Percentiles rank a stretch among this genome's conserved stretches.
Conservation (phyloP, 2,888 invertebrate species). For the Parthenolecanium corni region DNA sequence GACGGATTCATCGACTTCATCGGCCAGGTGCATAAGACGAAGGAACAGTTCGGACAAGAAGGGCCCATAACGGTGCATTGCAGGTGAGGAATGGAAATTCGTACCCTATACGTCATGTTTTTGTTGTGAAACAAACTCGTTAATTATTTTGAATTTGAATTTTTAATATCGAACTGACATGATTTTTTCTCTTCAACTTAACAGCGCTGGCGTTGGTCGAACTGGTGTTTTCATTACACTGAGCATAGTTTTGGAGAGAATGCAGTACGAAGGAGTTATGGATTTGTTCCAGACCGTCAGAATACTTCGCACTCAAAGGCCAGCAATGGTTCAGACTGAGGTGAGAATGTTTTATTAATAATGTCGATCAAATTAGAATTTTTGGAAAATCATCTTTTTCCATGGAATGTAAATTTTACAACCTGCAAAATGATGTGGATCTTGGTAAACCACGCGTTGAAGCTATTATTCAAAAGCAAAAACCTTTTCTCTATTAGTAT, state of each 20-base stretch:
- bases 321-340: slow-evolving; percentile 99
- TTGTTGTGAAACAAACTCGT: too few species aligned
- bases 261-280: slow-evolving; percentile 97
- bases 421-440: too few species aligned
- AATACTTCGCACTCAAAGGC: slow-evolving; percentile 92
- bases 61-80: slow-evolving; percentile 98
- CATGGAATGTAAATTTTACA: too few species aligned
- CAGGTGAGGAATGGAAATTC: slow-evolving; percentile 47
- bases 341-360: slow-evolving; percentile 45
- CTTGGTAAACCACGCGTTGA: too few species aligned
- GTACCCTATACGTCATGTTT: not conserved
- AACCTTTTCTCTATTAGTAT: too few species aligned
- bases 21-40: slow-evolving; percentile 98
- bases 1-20: slow-evolving; percentile 99
- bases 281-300: slow-evolving; percentile 99
- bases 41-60: slow-evolving; percentile 98
- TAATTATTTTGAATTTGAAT: too few species aligned
- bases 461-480: too few species aligned
- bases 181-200: slow-evolving; percentile 34
- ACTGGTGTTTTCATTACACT: slow-evolving; percentile 97
- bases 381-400: too few species aligned
- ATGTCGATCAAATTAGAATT: too few species aligned
- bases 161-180: too few species aligned
- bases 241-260: slow-evolving; percentile 93
- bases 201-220: slow-evolving; percentile 92